Evolutionary conservation across 2,797 vertebrate genomes (phyloP), one percentile per base, ranked within the genome.

Genomic region (Tenualosa thibaudeaui): DNA sequence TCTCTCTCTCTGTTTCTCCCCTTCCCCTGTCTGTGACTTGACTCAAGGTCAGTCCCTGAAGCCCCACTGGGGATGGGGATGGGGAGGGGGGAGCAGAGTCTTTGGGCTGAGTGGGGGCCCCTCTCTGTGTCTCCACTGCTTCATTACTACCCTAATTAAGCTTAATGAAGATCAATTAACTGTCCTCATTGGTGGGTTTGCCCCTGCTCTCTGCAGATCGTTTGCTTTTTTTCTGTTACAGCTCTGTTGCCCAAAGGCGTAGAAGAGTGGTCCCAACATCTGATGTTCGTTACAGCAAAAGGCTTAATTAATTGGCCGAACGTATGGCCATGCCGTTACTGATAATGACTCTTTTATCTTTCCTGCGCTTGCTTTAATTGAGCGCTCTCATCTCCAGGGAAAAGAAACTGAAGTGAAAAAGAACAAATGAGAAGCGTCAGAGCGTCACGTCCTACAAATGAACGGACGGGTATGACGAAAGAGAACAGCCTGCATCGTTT

Each of bases 131-230:
- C 89, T 90, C 62, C 43, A 31, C 88, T 91, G 91, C 87, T 84
- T 90, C 89, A 92, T 94, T 92, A 89, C 90, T 86, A 86, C 87
- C 85, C 78, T 94, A 95, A 95, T 95, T 93, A 94, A 91, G 86
- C n/a, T 31, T 93, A 94, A 95, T 95, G 94, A 96, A 93, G 93
- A 95, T 94, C 93, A 94, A 93, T 95, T 93, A 93, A 93, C 87
- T 89, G 89, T 92, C 89, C 83, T 37, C 2, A 81, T 84, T 87
- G 87, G 88, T 86, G 85, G 86, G 56, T 85, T 86, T 78, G 88
- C 88, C 86, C 12, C 85, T 3, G 89, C 60, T 83, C 82, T 86
- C 87, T 88, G 82, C 92, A 90, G 84, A 86, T 82, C 43, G 12
- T 85, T 71, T 86, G 85, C 85, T 84, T 60, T 58, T 75, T 86